Conservation (phyloP, 2,797 vertebrate genomes). For the Pelodytes ibericus region DNA sequence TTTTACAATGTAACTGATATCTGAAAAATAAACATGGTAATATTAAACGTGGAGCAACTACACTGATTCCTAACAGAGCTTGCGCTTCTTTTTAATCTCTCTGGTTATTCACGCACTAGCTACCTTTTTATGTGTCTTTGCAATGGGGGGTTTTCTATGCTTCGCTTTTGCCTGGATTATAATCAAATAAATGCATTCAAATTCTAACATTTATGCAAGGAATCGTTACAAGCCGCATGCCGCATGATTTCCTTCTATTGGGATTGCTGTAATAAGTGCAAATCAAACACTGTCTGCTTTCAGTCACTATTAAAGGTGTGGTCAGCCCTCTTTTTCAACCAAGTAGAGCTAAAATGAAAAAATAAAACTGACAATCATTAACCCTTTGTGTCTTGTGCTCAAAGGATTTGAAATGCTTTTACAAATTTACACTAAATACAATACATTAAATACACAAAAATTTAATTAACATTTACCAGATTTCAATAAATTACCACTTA, state of each 20-base stretch:
- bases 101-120: constrained; percentile 34
- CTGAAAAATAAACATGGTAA: constrained; percentile 51
- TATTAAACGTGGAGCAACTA: constrained; percentile 52
- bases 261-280: constrained; percentile 1
- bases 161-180: constrained; percentile 45
- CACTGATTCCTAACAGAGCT: constrained; percentile 56
- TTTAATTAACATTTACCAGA: too few species aligned
- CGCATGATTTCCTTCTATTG: constrained; percentile 42
- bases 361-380: background rate
- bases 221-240: constrained; percentile 49
- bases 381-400: background rate
- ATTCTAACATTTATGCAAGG: constrained; percentile 49
- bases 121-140: constrained; percentile 30
- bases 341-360: background rate
- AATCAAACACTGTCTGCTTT: constrained; percentile 11
- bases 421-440: too few species aligned
- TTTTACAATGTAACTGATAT: constrained; percentile 54
- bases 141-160: constrained; percentile 36
- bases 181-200: constrained; percentile 45
- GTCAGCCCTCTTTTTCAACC: background rate
- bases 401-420: background rate
- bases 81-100: constrained; percentile 53
- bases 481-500: too few species aligned
- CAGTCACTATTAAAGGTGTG: constrained; percentile 31
- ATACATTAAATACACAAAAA: too few species aligned